Conservation (phyloP, 2,888 invertebrate species). For the Willowsia nigromaculata region DNA sequence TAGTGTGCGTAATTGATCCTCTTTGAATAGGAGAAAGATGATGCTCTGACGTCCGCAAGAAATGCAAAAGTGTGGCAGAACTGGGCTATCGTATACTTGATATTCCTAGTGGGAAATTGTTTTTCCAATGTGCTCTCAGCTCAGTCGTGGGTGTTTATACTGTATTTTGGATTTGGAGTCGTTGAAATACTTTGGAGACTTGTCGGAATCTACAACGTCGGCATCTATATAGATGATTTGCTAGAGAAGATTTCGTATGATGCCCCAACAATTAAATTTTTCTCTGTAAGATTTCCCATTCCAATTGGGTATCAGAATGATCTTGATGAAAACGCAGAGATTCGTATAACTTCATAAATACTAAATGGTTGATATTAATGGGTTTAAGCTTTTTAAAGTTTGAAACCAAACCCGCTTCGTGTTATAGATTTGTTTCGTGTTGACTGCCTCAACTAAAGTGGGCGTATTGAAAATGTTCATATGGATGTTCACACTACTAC, state of each 20-base stretch:
- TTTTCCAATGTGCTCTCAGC: slow-evolving; percentile 71
- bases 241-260: slow-evolving; percentile 62
- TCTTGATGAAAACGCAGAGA: neutral
- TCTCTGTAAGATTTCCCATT: slow-evolving; percentile 70
- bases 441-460: no score
- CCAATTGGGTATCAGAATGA: slow-evolving; percentile 41
- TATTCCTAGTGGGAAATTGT: slow-evolving; percentile 66
- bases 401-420: no score
- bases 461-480: no score
- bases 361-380: neutral
- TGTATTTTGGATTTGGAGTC: slow-evolving; percentile 39
- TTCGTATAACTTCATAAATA: slow-evolving; percentile 41
- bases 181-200: slow-evolving; percentile 73
- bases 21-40: slow-evolving; percentile 60
- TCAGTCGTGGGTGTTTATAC: slow-evolving; percentile 31
- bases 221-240: slow-evolving; percentile 73
- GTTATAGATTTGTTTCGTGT: no score
- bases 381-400: no score
- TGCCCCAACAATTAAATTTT: slow-evolving; percentile 71
- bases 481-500: no score
- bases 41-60: slow-evolving; percentile 60
- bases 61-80: slow-evolving; percentile 75
- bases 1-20: neutral
- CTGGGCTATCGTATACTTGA: slow-evolving; percentile 73
- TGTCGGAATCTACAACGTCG: slow-evolving; percentile 72